A percentile compares a stretch with the other conserved stretches of the same genome.
Conservation (phyloP, 1,140 invertebrate species). For the Drosophila pseudoananassae region DNA sequence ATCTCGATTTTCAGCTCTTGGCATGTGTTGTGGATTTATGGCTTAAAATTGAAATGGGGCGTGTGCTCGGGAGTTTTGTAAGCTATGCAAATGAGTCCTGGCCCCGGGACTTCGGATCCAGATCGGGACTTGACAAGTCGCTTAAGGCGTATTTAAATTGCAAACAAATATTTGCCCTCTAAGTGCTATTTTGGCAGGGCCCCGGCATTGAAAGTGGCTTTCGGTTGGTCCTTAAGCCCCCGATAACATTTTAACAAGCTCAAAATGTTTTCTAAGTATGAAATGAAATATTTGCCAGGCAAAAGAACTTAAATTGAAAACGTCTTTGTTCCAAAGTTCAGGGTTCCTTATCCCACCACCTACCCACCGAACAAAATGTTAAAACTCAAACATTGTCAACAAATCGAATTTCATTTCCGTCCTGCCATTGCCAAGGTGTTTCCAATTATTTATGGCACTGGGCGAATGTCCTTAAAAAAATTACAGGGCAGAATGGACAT, state of each 20-base stretch:
- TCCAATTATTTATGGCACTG: conserved; percentile 36
- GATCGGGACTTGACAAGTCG: conserved; percentile 39
- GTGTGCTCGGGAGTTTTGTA: conserved; percentile 39
- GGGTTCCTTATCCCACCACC: conserved; percentile 4
- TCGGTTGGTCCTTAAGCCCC: conserved; percentile 20
- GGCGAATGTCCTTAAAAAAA: conserved; percentile 9
- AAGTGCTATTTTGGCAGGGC: conserved; percentile 25
- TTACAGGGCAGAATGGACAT: neutral
- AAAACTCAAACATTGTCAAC: conserved; percentile 26
- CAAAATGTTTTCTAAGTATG: conserved; percentile 40
- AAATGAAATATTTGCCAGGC: conserved; percentile 54
- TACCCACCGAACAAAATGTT: neutral
- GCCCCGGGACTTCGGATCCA: conserved; percentile 12
- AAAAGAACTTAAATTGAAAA: conserved; percentile 41
- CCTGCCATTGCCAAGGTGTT: conserved; percentile 42
- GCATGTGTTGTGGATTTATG: conserved; percentile 70
- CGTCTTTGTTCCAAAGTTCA: conserved; percentile 36
- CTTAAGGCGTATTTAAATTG: conserved; percentile 63
- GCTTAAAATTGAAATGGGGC: conserved; percentile 57
- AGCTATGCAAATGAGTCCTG: conserved; percentile 55
- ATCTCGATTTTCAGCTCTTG: conserved; percentile 18
- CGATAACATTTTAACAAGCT: conserved; percentile 56
- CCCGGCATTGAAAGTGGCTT: conserved; percentile 1
- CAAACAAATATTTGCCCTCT: conserved; percentile 59
- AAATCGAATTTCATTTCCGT: conserved; percentile 51